Base-by-base conservation (phyloP, 2,797 vertebrate genomes). In the Centropyge bicolor region DNA sequence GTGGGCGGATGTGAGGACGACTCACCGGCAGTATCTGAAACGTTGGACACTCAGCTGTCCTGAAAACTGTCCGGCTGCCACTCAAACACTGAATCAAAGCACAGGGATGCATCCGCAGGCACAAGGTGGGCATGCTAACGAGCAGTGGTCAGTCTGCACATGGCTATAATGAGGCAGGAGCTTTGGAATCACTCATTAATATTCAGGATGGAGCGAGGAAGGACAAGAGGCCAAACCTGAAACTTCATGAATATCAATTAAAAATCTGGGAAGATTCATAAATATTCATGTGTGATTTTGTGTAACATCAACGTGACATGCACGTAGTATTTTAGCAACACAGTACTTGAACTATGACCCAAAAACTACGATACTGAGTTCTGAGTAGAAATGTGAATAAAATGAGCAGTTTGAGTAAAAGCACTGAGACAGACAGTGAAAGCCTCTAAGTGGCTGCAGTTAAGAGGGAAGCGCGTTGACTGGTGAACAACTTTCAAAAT, bases 231-330 rank as follows among this genome's bases (percentile, higher is more conserved):
- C 68, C 41, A 64, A 59, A 74, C 59, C 48, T 1, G 36, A 55
- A 71, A 51, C 71, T 61, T 61, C 74, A 76, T 74, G 81, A 89
- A 84, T 75, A 83, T 85, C n/a, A 80, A 86, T 75, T 62, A 60
- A 14, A 31, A 69, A 51, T 17, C 24, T 8, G 31, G 59, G 31
- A 63, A 4, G 40, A 52, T 11, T 80, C 70, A 78, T 89, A 20
- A 84, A 84, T 89, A 90, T 89, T 83, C 43, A 88, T 81, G 11
- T 43, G 24, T 0, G 5, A 24, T 45, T 74, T 17, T 70, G 46
- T 46, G 22, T 49, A 31, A 74, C 66, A 80, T 63, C 2, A 35
- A 3, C 48, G 51, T 46, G 38, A 69, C 80, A 68, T 13, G 43
- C 61, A 64, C 27, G 2, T 4, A 24, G 59, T 19, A 31, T 36